Evolutionary conservation across 2,888 invertebrate genomes (phyloP).

Genomic region (Nomada flava): DNA sequence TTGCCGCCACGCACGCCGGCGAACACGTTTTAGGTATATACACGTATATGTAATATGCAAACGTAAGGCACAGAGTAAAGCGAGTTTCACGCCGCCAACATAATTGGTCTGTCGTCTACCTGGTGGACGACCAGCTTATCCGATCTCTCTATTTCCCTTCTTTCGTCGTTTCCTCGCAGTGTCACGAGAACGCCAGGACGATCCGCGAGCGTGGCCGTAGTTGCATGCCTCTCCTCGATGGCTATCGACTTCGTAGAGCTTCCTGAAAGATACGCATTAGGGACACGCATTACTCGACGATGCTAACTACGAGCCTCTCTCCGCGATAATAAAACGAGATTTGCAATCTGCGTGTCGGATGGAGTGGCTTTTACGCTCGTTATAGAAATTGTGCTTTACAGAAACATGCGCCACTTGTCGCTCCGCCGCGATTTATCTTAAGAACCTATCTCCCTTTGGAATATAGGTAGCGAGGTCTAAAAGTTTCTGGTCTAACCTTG

Average conservation of each 20-base stretch:
- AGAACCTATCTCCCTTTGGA: constrained; percentile 23
- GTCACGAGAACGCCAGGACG: constrained; percentile 23
- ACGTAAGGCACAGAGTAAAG: constrained; percentile 24
- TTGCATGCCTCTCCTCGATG: constrained; percentile 33
- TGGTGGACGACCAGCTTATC: constrained; percentile 49
- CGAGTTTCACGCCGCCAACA: constrained; percentile 57
- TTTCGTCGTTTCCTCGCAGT: constrained; percentile 30
- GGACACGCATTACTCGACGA: constrained; percentile 53
- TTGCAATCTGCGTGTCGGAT: constrained; percentile 27
- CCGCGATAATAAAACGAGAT: constrained; percentile 50
- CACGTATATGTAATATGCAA: background rate
- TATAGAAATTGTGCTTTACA: constrained; percentile 47
- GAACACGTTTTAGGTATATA: background rate
- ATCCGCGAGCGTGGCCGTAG: constrained; percentile 39
- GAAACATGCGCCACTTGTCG: constrained; percentile 19
- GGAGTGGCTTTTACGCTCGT: constrained; percentile 28
- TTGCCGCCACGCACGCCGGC: background rate
- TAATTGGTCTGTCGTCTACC: constrained; percentile 65
- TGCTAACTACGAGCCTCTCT: constrained; percentile 17
- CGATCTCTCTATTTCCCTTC: constrained; percentile 61
- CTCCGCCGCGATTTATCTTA: constrained; percentile 36
- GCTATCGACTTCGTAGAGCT: constrained; percentile 35
- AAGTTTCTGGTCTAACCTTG: no score
- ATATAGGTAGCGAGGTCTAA: no score
- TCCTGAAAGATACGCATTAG: constrained; percentile 53